A percentile compares a stretch with the other conserved stretches of the same genome.
Evolutionary conservation across 2,888 invertebrate species (phyloP).

Genomic region (Habroteleia sp.): DNA sequence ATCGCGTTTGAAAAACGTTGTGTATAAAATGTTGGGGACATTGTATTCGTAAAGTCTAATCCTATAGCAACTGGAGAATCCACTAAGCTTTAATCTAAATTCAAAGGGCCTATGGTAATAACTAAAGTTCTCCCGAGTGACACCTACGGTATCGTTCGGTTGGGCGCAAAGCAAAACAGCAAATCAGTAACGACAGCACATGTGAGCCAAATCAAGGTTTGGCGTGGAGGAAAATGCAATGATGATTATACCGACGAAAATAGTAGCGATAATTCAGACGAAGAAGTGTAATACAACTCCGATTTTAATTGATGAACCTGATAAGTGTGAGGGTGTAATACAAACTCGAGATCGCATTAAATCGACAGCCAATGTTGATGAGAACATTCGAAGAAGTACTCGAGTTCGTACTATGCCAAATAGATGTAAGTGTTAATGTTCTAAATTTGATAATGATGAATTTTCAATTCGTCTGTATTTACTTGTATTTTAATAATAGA

Average conservation of each 20-base stretch:
- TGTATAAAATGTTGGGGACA: constrained; percentile 31
- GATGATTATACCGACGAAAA: constrained; percentile 8
- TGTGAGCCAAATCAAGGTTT: constrained; percentile 28
- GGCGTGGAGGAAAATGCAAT: constrained; percentile 8
- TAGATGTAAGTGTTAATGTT: not conserved
- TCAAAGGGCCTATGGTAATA: constrained; percentile 31
- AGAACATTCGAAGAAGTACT: not conserved
- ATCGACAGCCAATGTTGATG: not conserved
- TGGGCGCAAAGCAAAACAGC: not conserved
- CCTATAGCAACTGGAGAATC: constrained; percentile 38
- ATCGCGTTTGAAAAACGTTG: constrained; percentile 27
- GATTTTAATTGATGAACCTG: not conserved
- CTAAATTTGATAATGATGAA: not conserved
- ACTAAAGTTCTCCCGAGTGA: constrained; percentile 25
- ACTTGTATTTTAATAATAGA: too few relatives aligned
- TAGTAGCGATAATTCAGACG: not conserved
- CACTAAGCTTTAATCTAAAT: constrained; percentile 21
- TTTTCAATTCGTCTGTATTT: too few relatives aligned
- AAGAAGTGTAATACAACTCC: not conserved
- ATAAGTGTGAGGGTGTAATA: not conserved
- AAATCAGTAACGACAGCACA: constrained; percentile 15
- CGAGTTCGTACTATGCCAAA: not conserved
- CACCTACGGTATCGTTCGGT: constrained; percentile 17
- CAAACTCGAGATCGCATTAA: not conserved
- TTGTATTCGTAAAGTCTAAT: constrained; percentile 32